These are phyloP conservation scores for Tychaedon coryphoeus DNA, from an alignment of 2,113 vertebrate genomes.

Conservation along the genomic window DNA sequence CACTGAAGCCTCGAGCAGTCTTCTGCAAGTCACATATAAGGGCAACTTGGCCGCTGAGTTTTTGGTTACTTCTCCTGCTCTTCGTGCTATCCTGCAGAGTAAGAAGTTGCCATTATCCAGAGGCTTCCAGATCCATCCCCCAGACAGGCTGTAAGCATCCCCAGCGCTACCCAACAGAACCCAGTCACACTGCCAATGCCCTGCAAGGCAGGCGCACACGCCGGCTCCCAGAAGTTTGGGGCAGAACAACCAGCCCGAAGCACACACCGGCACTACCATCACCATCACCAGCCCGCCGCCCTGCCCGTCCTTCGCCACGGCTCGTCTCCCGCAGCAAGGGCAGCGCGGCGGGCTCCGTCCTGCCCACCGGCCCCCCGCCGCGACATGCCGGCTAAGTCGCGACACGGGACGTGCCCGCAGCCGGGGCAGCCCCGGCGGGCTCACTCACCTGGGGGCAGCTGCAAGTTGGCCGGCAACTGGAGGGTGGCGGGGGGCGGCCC, in stretches of 20 bases:
- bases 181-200: accelerated
- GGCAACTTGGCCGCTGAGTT: not conserved
- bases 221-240: not conserved
- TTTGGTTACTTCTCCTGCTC: not conserved
- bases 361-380: not conserved
- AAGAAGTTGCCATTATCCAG: not conserved
- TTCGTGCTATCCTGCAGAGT: not conserved
- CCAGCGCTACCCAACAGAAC: accelerated
- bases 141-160: not conserved
- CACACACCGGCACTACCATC: not conserved
- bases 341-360: not conserved
- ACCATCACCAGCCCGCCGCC: not conserved
- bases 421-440: not conserved
- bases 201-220: not conserved
- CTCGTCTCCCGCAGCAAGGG: not conserved
- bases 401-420: not conserved
- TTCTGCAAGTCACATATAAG: not conserved
- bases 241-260: not conserved
- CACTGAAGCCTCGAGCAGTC: not conserved
- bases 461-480: slow-evolving; percentile 84
- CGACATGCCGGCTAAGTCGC: not conserved
- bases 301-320: not conserved
- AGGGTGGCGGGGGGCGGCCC: slow-evolving; percentile 64
- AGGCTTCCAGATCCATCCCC: not conserved
- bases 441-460: slow-evolving; percentile 86